phyloP scores from a whole-genome alignment of 2,888 invertebrate species.

The Chelonus formosanus region DNA sequence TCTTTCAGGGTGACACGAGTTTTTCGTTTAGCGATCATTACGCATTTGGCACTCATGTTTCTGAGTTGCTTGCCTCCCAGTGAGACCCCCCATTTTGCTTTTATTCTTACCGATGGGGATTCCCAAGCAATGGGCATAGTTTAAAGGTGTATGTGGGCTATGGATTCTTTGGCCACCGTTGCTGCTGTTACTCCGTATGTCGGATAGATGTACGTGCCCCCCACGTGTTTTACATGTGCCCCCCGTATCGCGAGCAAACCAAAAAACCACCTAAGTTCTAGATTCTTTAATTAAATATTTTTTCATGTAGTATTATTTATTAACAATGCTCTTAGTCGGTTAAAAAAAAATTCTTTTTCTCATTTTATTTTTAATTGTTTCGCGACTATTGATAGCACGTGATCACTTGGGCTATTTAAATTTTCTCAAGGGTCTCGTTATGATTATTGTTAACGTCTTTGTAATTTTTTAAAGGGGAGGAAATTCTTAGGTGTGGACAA shows the following conservation, averaged over 20 bases:
- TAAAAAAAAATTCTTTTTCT: too few species aligned
- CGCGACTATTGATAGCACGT: too few species aligned
- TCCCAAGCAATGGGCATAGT: slow-evolving; percentile 47
- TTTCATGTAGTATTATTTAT: too few species aligned
- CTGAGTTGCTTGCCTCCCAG: slow-evolving; percentile 53
- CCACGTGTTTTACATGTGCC: slow-evolving; percentile 52
- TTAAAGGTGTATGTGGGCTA: slow-evolving; percentile 49
- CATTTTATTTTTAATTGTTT: too few species aligned
- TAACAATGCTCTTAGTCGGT: too few species aligned
- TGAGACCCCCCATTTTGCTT: slow-evolving; percentile 62
- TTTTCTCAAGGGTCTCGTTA: too few species aligned
- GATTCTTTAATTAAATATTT: not conserved
- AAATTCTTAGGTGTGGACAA: not conserved
- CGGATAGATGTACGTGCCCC: slow-evolving; percentile 52
- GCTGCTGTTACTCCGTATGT: slow-evolving; percentile 55
- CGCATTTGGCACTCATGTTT: slow-evolving; percentile 60
- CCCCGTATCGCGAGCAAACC: slow-evolving; percentile 44
- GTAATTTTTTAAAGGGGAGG: not conserved
- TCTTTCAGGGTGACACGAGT: slow-evolving; percentile 18
- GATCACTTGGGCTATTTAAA: too few species aligned
- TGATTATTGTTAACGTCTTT: too few species aligned
- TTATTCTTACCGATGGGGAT: slow-evolving; percentile 59
- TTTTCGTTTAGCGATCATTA: slow-evolving; percentile 57
- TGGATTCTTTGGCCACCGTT: slow-evolving; percentile 34
- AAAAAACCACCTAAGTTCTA: slow-evolving; percentile 40